Conservation (phyloP, 2,888 invertebrate species). For the Aleiodes leptofemur region DNA sequence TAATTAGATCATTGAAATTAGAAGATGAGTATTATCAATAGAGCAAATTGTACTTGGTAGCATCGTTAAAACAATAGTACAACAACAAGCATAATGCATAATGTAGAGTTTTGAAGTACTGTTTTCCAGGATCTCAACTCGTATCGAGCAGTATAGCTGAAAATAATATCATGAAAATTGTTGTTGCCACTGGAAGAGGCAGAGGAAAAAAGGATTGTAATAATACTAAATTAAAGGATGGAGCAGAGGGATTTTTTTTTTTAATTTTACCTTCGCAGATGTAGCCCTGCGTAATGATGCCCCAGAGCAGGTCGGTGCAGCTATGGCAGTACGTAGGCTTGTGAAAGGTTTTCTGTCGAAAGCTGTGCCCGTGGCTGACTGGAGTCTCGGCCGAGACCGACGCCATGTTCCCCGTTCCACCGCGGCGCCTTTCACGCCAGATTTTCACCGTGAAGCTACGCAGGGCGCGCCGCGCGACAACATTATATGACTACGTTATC, state of each 20-base stretch:
- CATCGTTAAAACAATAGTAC: too few species aligned
- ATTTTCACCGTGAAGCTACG: slow-evolving; percentile 79
- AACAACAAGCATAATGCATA: too few species aligned
- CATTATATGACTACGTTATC: slow-evolving; percentile 77
- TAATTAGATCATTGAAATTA: too few species aligned
- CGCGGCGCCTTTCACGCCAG: slow-evolving; percentile 79
- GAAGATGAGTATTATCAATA: too few species aligned
- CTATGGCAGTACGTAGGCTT: slow-evolving; percentile 99
- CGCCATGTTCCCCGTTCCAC: slow-evolving; percentile 80
- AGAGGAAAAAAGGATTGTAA: not conserved
- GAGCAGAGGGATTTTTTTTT: not conserved
- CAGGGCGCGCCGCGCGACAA: slow-evolving; percentile 72
- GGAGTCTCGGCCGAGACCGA: slow-evolving; percentile 78
- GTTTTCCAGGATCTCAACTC: too few species aligned
- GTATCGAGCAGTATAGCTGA: too few species aligned
- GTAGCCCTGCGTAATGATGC: slow-evolving; percentile 99
- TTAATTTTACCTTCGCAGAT: slow-evolving; percentile 94
- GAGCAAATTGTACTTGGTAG: too few species aligned
- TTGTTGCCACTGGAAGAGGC: too few species aligned
- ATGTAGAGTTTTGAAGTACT: too few species aligned
- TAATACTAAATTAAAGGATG: too few species aligned
- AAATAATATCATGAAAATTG: too few species aligned
- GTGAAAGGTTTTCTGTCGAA: slow-evolving; percentile 99
- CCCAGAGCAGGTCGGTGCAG: slow-evolving; percentile 99
- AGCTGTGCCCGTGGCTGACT: slow-evolving; percentile 92